Percentiles rank a stretch among this genome's conserved stretches.
These are phyloP conservation scores for Polia nebulosa DNA, from an alignment of 2,888 invertebrate species.

Conservation along the genomic window DNA sequence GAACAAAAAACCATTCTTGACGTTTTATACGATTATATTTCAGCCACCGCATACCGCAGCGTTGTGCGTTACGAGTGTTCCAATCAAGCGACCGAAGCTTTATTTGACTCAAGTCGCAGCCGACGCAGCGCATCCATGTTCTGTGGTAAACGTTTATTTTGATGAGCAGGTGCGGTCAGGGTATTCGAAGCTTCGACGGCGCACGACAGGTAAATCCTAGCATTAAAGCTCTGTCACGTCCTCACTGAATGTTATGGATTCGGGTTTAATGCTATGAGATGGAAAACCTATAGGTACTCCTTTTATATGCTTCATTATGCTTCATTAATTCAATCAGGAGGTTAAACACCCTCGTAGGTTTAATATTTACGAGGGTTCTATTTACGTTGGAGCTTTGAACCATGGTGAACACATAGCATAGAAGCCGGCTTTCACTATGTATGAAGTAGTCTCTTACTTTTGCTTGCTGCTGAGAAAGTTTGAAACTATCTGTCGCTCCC, in stretches of 20 bases:
- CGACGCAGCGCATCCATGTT: neutral
- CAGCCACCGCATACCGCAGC: too few species aligned
- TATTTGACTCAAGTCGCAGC: neutral
- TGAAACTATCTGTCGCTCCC: neutral
- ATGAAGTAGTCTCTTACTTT: neutral
- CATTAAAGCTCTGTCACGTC: conserved; percentile 41
- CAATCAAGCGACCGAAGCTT: too few species aligned
- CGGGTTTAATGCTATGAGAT: conserved; percentile 22
- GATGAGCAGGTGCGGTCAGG: conserved; percentile 24
- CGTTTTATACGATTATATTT: too few species aligned
- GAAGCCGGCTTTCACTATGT: neutral
- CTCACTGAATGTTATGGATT: conserved; percentile 4
- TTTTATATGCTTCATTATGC: neutral
- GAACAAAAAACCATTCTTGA: too few species aligned
- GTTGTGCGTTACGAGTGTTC: too few species aligned
- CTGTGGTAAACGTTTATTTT: conserved; percentile 1
- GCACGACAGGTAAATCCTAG: conserved; percentile 23
- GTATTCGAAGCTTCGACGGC: conserved; percentile 18
- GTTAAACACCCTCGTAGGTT: too few species aligned
- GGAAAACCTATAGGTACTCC: neutral
- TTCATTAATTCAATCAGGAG: neutral
- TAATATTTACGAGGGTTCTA: too few species aligned
- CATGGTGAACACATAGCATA: neutral
- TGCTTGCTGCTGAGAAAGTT: neutral
- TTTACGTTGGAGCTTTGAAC: neutral